Percentiles rank a stretch among this genome's conserved stretches.
phyloP scores from a whole-genome alignment of 2,888 invertebrate species.

The Trichogramma evanescens region DNA sequence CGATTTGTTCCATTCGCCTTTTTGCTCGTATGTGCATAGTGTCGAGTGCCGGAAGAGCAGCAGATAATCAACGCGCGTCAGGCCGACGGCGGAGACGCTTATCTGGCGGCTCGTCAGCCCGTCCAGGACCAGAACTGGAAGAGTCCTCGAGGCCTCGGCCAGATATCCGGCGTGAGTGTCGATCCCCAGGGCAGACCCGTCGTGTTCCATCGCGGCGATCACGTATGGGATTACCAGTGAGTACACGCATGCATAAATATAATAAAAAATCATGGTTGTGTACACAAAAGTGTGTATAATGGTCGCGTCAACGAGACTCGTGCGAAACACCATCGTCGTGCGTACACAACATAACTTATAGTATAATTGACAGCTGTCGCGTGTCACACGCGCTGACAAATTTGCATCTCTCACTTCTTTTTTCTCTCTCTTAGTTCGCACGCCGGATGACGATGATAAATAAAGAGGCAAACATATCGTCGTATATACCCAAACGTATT shows the following conservation, averaged over 20 bases:
- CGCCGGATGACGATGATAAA: no score
- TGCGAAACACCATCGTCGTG: no score
- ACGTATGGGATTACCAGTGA: constrained; percentile 72
- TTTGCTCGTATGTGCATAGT: constrained; percentile 4
- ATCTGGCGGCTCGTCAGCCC: constrained; percentile 20
- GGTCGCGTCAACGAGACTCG: no score
- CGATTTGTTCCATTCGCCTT: no score
- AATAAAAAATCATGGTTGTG: background rate
- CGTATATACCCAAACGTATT: no score
- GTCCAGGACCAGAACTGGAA: constrained; percentile 31
- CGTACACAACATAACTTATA: no score
- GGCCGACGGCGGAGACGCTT: background rate
- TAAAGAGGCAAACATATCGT: no score
- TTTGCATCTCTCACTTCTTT: no score
- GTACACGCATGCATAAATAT: constrained; percentile 22
- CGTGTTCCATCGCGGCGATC: constrained; percentile 76
- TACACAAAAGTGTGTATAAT: background rate
- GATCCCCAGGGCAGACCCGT: constrained; percentile 72
- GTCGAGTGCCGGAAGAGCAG: constrained; percentile 11
- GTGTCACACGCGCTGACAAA: no score
- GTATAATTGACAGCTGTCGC: no score
- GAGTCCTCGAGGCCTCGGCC: constrained; percentile 59
- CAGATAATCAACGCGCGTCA: background rate
- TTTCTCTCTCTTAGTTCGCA: no score
- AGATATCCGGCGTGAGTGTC: constrained; percentile 79